phyloP scores from a whole-genome alignment of 2,797 vertebrate species.

The Erpetoichthys calabaricus region DNA sequence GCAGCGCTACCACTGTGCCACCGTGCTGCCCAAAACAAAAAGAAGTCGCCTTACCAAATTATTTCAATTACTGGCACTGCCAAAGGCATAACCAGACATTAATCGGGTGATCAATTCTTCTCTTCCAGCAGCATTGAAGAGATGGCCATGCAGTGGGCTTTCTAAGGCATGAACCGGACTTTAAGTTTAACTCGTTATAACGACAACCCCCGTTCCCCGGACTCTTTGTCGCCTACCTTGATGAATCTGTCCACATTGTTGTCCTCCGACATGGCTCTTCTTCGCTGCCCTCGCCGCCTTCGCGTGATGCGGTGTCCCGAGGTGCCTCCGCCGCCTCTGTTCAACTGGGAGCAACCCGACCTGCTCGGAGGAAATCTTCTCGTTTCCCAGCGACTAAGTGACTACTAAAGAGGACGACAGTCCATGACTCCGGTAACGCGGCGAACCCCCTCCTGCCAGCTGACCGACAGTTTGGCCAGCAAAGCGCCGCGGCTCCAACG shows the following conservation, averaged over 20 bases:
- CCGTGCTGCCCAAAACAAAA: too few relatives aligned
- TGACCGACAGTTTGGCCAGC: slow-evolving; percentile 14
- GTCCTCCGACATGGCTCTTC: slow-evolving; percentile 67
- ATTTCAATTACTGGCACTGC: too few relatives aligned
- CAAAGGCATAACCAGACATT: too few relatives aligned
- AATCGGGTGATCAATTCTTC: too few relatives aligned
- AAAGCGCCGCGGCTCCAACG: slow-evolving; percentile 22
- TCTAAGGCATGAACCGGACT: too few relatives aligned
- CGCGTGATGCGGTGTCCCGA: slow-evolving; percentile 2
- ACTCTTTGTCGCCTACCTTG: slow-evolving; percentile 50
- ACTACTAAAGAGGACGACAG: slow-evolving; percentile 16
- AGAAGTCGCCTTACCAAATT: too few relatives aligned
- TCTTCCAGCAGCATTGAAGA: too few relatives aligned
- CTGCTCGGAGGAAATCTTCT: slow-evolving; percentile 18
- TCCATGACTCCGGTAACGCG: slow-evolving; percentile 18
- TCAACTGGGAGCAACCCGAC: too few relatives aligned
- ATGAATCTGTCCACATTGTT: slow-evolving; percentile 76
- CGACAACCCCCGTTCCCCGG: too few relatives aligned
- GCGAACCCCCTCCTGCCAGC: slow-evolving; percentile 20
- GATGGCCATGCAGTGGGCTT: too few relatives aligned
- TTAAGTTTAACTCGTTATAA: too few relatives aligned
- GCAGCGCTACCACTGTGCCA: too few relatives aligned
- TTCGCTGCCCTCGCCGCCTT: slow-evolving; percentile 15
- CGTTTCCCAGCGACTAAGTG: slow-evolving; percentile 13
- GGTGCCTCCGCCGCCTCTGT: slow-evolving; percentile 5